phyloP scores from a whole-genome alignment of 2,888 invertebrate species.

The Euzetes globulus region DNA sequence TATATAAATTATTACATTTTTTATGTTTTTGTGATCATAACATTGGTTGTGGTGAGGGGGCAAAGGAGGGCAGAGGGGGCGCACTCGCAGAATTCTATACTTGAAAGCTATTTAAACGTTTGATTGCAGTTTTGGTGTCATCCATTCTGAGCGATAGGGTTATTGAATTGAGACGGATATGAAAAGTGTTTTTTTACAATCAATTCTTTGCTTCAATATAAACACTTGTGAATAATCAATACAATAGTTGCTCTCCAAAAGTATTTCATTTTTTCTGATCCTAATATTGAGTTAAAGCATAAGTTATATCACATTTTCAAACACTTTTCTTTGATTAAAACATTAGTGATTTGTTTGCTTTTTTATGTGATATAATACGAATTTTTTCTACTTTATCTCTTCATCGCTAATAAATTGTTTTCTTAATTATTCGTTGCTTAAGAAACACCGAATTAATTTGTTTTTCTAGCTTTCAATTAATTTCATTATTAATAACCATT shows the following conservation, averaged over 20 bases:
- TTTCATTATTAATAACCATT: not conserved
- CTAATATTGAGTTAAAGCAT: not conserved
- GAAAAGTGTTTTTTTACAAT: not conserved
- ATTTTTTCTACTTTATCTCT: not conserved
- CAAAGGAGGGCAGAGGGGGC: too few relatives aligned
- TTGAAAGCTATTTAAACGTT: not conserved
- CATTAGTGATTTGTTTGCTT: constrained; percentile 4
- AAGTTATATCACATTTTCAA: not conserved
- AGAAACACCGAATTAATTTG: not conserved
- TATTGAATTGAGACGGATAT: not conserved
- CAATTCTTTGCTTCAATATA: not conserved
- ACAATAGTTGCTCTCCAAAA: not conserved
- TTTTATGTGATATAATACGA: not conserved
- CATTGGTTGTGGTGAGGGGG: too few relatives aligned
- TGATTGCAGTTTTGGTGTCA: not conserved
- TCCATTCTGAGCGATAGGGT: not conserved
- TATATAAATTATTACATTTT: too few relatives aligned
- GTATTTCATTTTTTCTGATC: not conserved
- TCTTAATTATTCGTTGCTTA: not conserved
- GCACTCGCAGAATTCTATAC: too few relatives aligned
- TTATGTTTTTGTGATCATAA: too few relatives aligned
- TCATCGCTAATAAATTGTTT: not conserved
- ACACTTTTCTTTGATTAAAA: not conserved
- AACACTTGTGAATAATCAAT: not conserved
- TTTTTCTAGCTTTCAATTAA: not conserved